phyloP scores from a whole-genome alignment of 1,140 invertebrate species.

The Bombus sylvicola region DNA sequence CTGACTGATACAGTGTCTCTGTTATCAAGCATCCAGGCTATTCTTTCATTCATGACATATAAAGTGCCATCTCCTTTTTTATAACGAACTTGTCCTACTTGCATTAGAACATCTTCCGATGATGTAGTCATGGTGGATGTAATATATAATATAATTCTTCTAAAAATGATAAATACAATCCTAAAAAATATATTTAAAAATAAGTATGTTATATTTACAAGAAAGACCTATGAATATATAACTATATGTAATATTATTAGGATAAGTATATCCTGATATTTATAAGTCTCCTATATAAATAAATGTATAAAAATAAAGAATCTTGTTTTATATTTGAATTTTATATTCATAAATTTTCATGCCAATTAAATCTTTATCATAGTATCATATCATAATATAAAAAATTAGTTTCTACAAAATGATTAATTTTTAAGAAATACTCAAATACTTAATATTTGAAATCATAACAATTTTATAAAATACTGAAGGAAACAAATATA shows the following conservation, averaged over 20 bases:
- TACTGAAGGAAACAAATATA: not conserved
- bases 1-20: constrained; percentile 95
- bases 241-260: not conserved
- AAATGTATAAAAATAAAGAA: not conserved
- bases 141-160: constrained; percentile 62
- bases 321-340: not conserved
- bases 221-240: not conserved
- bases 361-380: not conserved
- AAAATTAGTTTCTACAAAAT: not conserved
- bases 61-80: constrained; percentile 98
- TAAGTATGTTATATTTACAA: not conserved
- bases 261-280: not conserved
- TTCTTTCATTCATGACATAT: constrained; percentile 96
- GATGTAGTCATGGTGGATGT: constrained; percentile 88
- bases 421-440: too few species aligned
- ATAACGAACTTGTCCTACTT: constrained; percentile 95
- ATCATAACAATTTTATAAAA: not conserved
- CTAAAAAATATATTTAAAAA: constrained; percentile 49
- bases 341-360: not conserved
- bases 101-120: constrained; percentile 96
- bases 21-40: constrained; percentile 98
- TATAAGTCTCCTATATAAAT: not conserved
- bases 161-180: constrained; percentile 52
- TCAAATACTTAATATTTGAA: not conserved
- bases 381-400: not conserved